These are phyloP conservation scores for Pipra filicauda DNA, from an alignment of 2,113 vertebrate genomes.

Conservation along the genomic window DNA sequence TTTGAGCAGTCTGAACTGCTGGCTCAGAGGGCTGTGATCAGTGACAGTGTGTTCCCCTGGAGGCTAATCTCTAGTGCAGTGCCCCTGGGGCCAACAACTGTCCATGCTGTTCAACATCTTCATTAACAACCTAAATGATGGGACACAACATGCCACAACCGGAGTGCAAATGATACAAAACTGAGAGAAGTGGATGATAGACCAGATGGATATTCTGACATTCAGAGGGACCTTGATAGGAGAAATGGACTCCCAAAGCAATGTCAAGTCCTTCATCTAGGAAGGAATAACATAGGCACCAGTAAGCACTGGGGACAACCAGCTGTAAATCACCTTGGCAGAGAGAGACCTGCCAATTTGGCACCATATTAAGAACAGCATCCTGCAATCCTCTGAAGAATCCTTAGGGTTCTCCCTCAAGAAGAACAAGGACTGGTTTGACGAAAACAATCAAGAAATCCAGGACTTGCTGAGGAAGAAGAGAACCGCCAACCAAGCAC, in stretches of 20 bases:
- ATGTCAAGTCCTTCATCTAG: background rate
- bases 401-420: no score
- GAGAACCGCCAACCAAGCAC: no score
- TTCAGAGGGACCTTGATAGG: background rate
- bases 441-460: no score
- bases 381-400: no score
- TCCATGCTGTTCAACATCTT: background rate
- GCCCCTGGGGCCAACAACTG: background rate
- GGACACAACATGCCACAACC: background rate
- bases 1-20: background rate
- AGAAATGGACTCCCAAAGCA: background rate
- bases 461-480: no score
- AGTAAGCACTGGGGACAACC: background rate
- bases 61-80: background rate
- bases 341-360: no score
- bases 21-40: background rate
- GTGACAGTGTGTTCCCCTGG: background rate
- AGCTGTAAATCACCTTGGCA: background rate
- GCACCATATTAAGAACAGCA: no score
- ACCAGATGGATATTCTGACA: background rate
- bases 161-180: background rate
- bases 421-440: no score
- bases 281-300: background rate
- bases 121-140: background rate
- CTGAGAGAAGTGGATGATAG: background rate